Conservation (phyloP, 2,888 invertebrate genomes). For the Tetragnatha montana region DNA sequence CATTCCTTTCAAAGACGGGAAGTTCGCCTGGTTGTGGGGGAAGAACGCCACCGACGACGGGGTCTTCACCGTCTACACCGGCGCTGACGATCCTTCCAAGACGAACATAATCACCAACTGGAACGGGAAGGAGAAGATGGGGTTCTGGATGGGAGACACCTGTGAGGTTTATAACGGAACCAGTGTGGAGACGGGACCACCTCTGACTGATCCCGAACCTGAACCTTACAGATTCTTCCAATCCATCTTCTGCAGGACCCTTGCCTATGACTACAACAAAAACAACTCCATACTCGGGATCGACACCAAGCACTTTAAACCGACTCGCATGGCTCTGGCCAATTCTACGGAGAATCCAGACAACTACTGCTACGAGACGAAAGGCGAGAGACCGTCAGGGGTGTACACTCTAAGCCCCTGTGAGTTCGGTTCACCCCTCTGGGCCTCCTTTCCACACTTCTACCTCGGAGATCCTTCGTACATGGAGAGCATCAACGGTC, state of each 20-base stretch:
- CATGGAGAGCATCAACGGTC: conserved; percentile 40
- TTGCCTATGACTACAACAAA: conserved; percentile 55
- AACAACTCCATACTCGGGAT: conserved; percentile 44
- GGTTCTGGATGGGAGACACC: conserved; percentile 32
- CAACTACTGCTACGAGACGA: conserved; percentile 65
- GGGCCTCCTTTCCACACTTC: conserved; percentile 70
- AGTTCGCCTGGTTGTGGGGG: conserved; percentile 66
- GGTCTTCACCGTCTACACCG: conserved; percentile 66
- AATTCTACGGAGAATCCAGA: conserved; percentile 64
- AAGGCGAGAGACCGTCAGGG: conserved; percentile 56
- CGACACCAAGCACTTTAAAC: conserved; percentile 48
- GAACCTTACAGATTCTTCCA: conserved; percentile 49
- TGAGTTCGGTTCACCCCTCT: conserved; percentile 69
- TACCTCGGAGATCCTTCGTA: conserved; percentile 68
- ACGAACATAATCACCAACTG: conserved; percentile 65
- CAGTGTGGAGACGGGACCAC: conserved; percentile 52
- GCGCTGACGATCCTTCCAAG: conserved; percentile 42
- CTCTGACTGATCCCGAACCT: conserved; percentile 5
- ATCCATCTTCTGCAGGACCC: conserved; percentile 53
- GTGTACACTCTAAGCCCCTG: conserved; percentile 66
- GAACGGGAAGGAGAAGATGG: conserved; percentile 55
- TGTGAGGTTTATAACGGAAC: conserved; percentile 61
- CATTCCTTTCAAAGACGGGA: conserved; percentile 53
- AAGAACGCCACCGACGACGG: conserved; percentile 71
- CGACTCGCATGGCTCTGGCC: conserved; percentile 49